These are phyloP conservation scores for Trichechus manatus DNA, from an alignment of 2,113 vertebrate genomes.

Conservation along the genomic window DNA sequence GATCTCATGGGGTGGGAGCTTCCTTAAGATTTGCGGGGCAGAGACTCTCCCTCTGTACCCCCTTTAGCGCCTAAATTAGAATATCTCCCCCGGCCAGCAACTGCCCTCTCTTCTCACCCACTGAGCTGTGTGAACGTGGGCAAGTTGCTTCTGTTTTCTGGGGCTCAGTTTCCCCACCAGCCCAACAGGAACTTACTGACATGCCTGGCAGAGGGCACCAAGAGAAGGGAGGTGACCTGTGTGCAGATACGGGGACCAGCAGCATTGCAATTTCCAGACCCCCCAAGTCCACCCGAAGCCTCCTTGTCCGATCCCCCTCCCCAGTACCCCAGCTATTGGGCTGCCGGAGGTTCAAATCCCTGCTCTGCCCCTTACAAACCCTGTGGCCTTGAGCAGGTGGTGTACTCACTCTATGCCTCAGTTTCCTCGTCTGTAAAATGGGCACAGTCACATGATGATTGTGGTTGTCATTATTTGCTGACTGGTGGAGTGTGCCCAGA, in stretches of 20 bases:
- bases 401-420: neutral
- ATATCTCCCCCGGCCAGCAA: neutral
- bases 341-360: neutral
- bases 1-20: no score
- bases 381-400: neutral
- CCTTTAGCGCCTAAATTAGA: neutral
- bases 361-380: neutral
- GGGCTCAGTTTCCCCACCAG: neutral
- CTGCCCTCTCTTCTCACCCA: neutral
- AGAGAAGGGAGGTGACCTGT: no score
- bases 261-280: neutral
- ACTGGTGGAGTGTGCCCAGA: neutral
- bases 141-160: neutral
- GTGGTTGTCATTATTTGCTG: neutral
- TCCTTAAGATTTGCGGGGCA: fast-evolving
- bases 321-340: neutral
- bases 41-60: neutral
- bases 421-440: neutral
- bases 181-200: neutral
- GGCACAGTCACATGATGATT: neutral
- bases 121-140: neutral
- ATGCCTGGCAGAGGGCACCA: neutral
- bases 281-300: neutral
- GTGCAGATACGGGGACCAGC: neutral
- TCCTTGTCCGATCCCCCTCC: neutral